Evolutionary conservation across 2,113 vertebrate species (phyloP), one percentile per base, ranked within the genome.

Genomic region (Mus pahari): DNA sequence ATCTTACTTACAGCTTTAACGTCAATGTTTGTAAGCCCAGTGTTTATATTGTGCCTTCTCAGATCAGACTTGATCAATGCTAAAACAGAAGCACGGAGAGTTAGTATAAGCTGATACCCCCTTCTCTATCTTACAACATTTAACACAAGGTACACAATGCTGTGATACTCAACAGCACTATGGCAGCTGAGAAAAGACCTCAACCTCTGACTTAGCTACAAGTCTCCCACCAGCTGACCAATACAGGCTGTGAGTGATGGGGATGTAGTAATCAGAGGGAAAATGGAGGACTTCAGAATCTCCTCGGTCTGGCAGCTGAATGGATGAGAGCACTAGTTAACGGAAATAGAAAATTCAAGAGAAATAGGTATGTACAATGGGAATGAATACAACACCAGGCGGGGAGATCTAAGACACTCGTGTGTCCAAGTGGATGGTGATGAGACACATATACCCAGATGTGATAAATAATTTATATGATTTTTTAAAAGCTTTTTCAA

Each of bases 51-150:
- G 97, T 99, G 99, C 97, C 99, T 99, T 98, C 98, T 99, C 97
- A 99, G 98, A 74, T 99, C 99, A 16, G 99, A 99, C 97, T 99
- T 99, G 97, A 99, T 99, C 97, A 99, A 98, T 58, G 99, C 99
- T 99, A 97, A 68, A 98, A 98, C 7, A 97, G 60, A 84, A 45
- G 53, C 31, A 84, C 11, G 45, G 26, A 39, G n/a, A 50, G 60
- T 95, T 86, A 97, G 24, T 31, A 60, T 7, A 62, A 62, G 70
- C 20, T 66, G 31, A 28, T 20, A 33, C 70, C 64, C 39, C 60
- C 66, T 88, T 16, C 9, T 88, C 22, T 14, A 9, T 66, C 45
- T 19, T n/a, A n/a, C 42, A 58, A 50, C 75, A 74, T 66, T 20
- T 17, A 84, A n/a, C 50, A 77, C n/a, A 75, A 24, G 11, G 64